phyloP scores from a whole-genome alignment of 1,140 invertebrate genomes.

The Drosophila pruinosa region DNA sequence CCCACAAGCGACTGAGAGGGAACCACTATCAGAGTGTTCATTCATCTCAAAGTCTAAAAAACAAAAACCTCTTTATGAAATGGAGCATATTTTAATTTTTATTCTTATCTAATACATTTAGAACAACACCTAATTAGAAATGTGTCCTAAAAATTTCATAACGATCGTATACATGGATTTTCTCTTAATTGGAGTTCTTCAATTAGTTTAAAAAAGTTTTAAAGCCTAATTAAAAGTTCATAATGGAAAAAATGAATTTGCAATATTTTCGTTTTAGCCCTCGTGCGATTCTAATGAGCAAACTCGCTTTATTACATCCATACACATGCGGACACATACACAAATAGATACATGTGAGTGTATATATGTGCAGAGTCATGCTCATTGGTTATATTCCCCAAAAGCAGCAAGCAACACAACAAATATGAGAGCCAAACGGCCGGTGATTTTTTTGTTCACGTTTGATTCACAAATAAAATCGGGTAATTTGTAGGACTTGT shows the following conservation, averaged over 20 bases:
- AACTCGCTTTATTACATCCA: constrained; percentile 10
- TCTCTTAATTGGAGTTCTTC: too few species aligned
- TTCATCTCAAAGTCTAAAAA: constrained; percentile 68
- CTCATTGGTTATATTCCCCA: constrained; percentile 23
- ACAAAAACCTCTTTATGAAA: not conserved
- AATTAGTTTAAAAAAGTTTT: too few species aligned
- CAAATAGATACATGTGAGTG: not conserved
- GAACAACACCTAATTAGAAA: too few species aligned
- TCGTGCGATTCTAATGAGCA: constrained; percentile 17
- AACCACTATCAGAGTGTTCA: constrained; percentile 54
- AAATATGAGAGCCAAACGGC: not conserved
- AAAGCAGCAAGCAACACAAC: not conserved
- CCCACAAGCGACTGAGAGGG: constrained; percentile 41
- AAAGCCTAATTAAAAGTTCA: too few species aligned
- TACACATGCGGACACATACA: not conserved
- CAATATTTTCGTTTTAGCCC: constrained; percentile 1
- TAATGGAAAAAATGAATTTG: constrained; percentile 12
- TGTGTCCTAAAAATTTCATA: too few species aligned
- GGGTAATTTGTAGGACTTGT: constrained; percentile 17
- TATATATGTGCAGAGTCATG: constrained; percentile 21
- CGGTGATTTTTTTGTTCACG: constrained; percentile 1
- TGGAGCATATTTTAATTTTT: not conserved
- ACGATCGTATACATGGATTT: too few species aligned
- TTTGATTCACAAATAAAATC: constrained; percentile 11
- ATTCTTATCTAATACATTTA: too few species aligned